These are phyloP conservation scores for Adelges cooleyi DNA, from an alignment of 1,140 invertebrate genomes.

Conservation along the genomic window DNA sequence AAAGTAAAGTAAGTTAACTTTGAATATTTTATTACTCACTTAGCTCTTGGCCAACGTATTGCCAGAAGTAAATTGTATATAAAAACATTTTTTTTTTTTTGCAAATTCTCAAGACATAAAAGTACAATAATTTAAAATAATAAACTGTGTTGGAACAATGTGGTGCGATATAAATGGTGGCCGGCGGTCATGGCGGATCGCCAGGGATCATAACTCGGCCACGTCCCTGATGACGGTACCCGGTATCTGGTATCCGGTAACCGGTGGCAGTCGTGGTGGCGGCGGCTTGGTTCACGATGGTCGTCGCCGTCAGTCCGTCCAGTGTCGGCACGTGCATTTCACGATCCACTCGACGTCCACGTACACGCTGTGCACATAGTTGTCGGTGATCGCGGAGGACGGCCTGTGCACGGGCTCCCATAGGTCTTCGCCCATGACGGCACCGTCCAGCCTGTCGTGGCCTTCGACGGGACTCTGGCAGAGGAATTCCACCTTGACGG, in stretches of 20 bases:
- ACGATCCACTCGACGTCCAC: slow-evolving; percentile 33
- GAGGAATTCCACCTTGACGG: slow-evolving; percentile 40
- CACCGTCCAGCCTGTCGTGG: slow-evolving; percentile 30
- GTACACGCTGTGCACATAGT: slow-evolving; percentile 23
- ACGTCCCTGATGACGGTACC: slow-evolving; percentile 4
- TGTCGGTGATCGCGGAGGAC: slow-evolving; percentile 20
- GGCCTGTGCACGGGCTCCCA: slow-evolving; percentile 25
- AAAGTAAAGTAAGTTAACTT: no score
- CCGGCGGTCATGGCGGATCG: no score
- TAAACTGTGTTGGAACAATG: no score
- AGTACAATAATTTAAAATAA: no score
- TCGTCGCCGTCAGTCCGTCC: slow-evolving; percentile 17
- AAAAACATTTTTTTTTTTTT: no score
- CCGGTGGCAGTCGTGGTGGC: background rate
- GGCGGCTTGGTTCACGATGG: slow-evolving; percentile 9
- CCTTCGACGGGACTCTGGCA: slow-evolving; percentile 27
- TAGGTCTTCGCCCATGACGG: slow-evolving; percentile 30
- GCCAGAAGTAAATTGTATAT: no score
- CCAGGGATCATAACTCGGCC: slow-evolving; percentile 10
- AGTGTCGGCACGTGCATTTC: slow-evolving; percentile 32
- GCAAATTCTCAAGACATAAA: no score
- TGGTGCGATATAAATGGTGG: no score
- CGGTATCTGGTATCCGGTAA: background rate
- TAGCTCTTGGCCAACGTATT: no score
- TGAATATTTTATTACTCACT: no score